A percentile compares a stretch with the other conserved stretches of the same genome.
These are phyloP conservation scores for Siniperca chuatsi DNA, from an alignment of 2,113 vertebrate species.

Conservation along the genomic window DNA sequence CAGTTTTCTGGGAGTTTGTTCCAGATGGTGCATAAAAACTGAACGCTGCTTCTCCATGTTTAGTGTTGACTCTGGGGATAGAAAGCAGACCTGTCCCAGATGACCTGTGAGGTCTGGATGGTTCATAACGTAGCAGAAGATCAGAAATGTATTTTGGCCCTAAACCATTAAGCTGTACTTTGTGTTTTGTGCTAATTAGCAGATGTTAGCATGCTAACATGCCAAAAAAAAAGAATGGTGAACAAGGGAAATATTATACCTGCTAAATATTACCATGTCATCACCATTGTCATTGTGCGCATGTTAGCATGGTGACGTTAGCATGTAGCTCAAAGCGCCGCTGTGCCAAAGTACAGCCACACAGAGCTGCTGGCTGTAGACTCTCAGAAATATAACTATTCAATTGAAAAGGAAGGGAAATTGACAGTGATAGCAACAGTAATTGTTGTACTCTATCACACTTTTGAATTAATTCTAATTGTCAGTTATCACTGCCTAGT, in stretches of 20 bases:
- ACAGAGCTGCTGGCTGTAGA: not conserved
- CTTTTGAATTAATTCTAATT: not conserved
- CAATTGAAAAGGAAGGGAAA: not conserved
- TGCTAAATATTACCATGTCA: not conserved
- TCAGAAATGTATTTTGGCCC: too few species aligned
- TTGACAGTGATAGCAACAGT: not conserved
- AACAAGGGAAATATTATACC: not conserved
- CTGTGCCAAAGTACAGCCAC: not conserved
- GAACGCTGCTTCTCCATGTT: too few species aligned
- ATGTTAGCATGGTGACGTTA: not conserved
- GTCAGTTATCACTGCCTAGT: not conserved
- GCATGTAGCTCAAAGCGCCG: not conserved
- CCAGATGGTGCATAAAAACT: too few species aligned
- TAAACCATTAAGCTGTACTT: not conserved
- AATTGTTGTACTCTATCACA: not conserved
- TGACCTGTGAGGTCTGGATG: too few species aligned
- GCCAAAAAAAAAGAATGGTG: not conserved
- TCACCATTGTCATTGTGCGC: not conserved
- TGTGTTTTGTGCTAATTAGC: not conserved
- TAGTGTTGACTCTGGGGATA: too few species aligned
- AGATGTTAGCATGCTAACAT: not conserved
- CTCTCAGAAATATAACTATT: not conserved
- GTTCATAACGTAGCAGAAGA: too few species aligned
- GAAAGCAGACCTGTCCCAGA: too few species aligned
- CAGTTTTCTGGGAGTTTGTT: too few species aligned